A percentile compares a stretch with the other conserved stretches of the same genome.
phyloP scores from a whole-genome alignment of 1,140 invertebrate genomes.

The Agraylea sexmaculata region DNA sequence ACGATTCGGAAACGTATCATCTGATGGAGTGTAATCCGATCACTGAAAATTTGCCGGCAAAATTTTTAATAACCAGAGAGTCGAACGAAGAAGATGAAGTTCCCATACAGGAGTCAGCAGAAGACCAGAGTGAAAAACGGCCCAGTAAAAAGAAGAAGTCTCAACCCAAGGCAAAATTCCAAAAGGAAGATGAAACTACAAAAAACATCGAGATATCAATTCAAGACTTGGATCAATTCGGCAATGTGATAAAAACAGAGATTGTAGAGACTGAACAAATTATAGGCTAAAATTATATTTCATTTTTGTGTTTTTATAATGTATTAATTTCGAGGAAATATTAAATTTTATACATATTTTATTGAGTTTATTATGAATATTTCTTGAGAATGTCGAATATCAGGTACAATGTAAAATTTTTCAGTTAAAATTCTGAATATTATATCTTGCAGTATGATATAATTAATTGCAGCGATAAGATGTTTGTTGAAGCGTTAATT shows the following conservation, averaged over 20 bases:
- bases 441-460: too few relatives aligned
- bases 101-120: background rate
- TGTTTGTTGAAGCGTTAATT: too few relatives aligned
- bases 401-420: too few relatives aligned
- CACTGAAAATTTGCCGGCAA: background rate
- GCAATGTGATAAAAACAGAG: conserved; percentile 17
- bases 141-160: background rate
- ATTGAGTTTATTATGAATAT: too few relatives aligned
- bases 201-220: conserved; percentile 20
- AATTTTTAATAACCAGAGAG: background rate
- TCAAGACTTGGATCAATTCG: conserved; percentile 14
- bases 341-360: too few relatives aligned
- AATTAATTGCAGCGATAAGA: too few relatives aligned
- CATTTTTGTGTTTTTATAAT: too few relatives aligned
- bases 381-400: too few relatives aligned
- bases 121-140: background rate
- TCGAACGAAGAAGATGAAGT: background rate
- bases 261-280: conserved; percentile 17
- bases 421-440: too few relatives aligned
- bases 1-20: too few relatives aligned
- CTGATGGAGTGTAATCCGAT: background rate
- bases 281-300: too few relatives aligned
- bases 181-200: conserved; percentile 1
- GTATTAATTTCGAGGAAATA: too few relatives aligned
- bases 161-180: background rate